These are phyloP conservation scores for Elanus axillaris DNA, from an alignment of 2,113 vertebrate species.

Conservation along the genomic window DNA sequence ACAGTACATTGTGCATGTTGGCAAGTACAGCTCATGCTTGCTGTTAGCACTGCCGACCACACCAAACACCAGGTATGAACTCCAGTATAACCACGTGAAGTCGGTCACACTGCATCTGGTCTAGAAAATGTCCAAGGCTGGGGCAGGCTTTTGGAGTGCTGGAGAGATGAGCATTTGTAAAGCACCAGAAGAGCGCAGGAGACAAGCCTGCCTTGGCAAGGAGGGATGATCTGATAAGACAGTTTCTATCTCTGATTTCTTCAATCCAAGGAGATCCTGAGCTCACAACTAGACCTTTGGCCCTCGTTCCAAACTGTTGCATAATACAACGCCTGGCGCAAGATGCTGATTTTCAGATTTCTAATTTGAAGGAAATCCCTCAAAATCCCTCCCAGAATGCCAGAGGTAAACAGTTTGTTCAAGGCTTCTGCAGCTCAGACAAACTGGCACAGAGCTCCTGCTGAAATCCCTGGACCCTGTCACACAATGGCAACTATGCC, in stretches of 20 bases:
- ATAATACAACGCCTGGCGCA: not conserved
- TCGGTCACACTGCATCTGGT: not conserved
- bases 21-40: not conserved
- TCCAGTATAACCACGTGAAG: rapidly evolving
- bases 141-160: not conserved
- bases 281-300: not conserved
- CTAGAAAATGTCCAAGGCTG: not conserved
- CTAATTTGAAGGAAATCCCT: conserved; percentile 41
- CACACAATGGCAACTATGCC: not conserved
- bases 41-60: not conserved
- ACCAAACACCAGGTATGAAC: not conserved
- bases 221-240: conserved; percentile 2
- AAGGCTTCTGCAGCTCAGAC: not conserved
- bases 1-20: too few species aligned
- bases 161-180: not conserved
- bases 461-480: not conserved
- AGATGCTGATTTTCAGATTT: not conserved
- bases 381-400: conserved; percentile 20
- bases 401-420: conserved; percentile 22
- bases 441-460: not conserved
- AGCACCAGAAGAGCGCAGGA: not conserved
- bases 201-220: not conserved
- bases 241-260: not conserved
- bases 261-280: not conserved
- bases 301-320: not conserved